Percentiles rank a stretch among this genome's conserved stretches.
These are phyloP conservation scores for Ephestia elutella DNA, from an alignment of 1,140 invertebrate species.

Conservation along the genomic window DNA sequence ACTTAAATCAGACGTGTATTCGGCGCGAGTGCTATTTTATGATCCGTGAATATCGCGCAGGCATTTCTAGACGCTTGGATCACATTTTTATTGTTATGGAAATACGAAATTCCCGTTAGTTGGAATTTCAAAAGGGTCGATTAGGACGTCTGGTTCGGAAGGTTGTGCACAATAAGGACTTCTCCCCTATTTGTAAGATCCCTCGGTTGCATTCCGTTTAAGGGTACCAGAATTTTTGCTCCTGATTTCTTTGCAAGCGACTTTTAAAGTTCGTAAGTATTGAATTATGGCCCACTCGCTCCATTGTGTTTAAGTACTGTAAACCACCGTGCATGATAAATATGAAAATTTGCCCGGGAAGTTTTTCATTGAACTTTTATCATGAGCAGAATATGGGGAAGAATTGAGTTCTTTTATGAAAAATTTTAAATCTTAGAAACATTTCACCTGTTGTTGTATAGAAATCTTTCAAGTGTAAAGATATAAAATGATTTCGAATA, in stretches of 20 bases:
- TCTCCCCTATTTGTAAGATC: slow-evolving; percentile 59
- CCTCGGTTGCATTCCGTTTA: slow-evolving; percentile 35
- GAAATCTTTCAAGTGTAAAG: no score
- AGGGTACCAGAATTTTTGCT: slow-evolving; percentile 45
- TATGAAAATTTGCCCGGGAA: slow-evolving; percentile 2
- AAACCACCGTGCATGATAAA: slow-evolving; percentile 21
- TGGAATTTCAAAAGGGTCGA: slow-evolving; percentile 72
- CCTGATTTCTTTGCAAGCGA: slow-evolving; percentile 47
- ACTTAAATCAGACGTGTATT: slow-evolving; percentile 53
- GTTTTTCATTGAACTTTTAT: background rate
- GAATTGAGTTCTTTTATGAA: background rate
- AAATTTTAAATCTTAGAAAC: background rate
- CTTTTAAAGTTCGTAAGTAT: slow-evolving; percentile 59
- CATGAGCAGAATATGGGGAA: background rate
- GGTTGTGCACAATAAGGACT: slow-evolving; percentile 60
- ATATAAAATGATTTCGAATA: no score
- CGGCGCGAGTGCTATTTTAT: slow-evolving; percentile 65
- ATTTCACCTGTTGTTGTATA: no score
- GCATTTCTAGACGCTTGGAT: slow-evolving; percentile 73
- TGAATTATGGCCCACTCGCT: slow-evolving; percentile 54
- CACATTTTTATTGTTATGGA: slow-evolving; percentile 74
- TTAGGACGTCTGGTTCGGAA: slow-evolving; percentile 71
- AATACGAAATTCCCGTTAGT: slow-evolving; percentile 71
- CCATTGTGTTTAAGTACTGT: slow-evolving; percentile 51
- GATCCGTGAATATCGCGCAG: slow-evolving; percentile 72